Evolutionary conservation across 2,797 vertebrate species (phyloP).

Genomic region (Fistularia commersonii): DNA sequence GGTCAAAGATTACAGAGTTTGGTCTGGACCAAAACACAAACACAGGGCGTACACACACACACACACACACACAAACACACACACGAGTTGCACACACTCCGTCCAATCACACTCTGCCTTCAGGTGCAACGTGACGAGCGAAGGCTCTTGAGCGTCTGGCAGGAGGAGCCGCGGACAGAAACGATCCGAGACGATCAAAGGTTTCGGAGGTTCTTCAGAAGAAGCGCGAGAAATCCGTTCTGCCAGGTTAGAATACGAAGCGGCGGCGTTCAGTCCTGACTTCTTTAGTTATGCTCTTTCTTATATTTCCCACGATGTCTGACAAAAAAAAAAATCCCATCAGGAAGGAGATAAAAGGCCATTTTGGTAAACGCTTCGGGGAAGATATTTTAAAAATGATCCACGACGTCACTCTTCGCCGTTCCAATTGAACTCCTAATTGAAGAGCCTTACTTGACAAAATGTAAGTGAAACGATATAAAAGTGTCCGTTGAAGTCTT

Average conservation of each 20-base stretch:
- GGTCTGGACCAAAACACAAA: conserved; percentile 23
- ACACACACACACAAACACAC: conserved; percentile 3
- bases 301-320: conserved; percentile 1
- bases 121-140: conserved; percentile 18
- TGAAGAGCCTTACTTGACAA: no score
- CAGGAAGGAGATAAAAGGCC: conserved; percentile 10
- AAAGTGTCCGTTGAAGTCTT: no score
- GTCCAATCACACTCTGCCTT: conserved; percentile 29
- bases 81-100: conserved; percentile 16
- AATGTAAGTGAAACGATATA: no score
- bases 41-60: conserved; percentile 11
- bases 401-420: neutral
- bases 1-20: conserved; percentile 54
- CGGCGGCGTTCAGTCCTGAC: conserved; percentile 6
- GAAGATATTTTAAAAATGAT: neutral
- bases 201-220: conserved; percentile 1
- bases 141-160: conserved; percentile 16
- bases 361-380: conserved; percentile 11
- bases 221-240: conserved; percentile 28
- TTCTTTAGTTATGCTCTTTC: conserved; percentile 26
- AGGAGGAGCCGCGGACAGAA: conserved; percentile 19
- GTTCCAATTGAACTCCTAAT: no score
- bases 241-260: conserved; percentile 26
- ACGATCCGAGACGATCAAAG: conserved; percentile 41
- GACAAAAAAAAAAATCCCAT: conserved; percentile 16